Percentiles rank a stretch among this genome's conserved stretches.
phyloP scores from a whole-genome alignment of 2,113 vertebrate genomes.

The Psittacus erithacus region DNA sequence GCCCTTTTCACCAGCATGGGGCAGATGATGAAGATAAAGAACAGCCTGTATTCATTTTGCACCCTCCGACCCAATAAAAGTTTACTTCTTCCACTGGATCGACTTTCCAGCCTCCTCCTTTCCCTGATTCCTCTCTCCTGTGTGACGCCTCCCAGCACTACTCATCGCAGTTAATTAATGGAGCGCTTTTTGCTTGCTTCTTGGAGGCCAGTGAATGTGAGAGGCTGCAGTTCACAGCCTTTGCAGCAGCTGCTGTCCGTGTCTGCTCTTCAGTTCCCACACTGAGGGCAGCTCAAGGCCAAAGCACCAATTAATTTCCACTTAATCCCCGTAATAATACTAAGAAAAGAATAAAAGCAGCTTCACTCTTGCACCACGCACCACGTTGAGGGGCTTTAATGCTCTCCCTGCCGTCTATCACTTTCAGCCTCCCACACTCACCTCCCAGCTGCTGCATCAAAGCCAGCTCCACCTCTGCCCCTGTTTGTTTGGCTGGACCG shows the following conservation, averaged over 20 bases:
- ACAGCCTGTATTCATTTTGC: neutral
- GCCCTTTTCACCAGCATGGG: neutral
- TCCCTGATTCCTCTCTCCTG: neutral
- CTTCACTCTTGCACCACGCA: neutral
- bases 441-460: neutral
- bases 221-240: neutral
- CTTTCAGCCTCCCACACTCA: neutral
- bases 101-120: neutral
- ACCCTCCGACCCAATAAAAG: neutral
- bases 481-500: neutral
- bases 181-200: neutral
- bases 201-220: neutral
- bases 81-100: neutral
- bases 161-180: neutral
- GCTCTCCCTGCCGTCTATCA: rapidly evolving
- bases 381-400: neutral
- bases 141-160: neutral
- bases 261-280: neutral
- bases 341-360: neutral
- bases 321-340: slow-evolving; percentile 28
- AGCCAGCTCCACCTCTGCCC: neutral
- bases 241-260: neutral
- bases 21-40: neutral
- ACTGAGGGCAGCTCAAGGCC: neutral
- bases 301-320: slow-evolving; percentile 43